Evolutionary conservation across 2,113 vertebrate genomes (phyloP).

Genomic region (Cnemophilus loriae): DNA sequence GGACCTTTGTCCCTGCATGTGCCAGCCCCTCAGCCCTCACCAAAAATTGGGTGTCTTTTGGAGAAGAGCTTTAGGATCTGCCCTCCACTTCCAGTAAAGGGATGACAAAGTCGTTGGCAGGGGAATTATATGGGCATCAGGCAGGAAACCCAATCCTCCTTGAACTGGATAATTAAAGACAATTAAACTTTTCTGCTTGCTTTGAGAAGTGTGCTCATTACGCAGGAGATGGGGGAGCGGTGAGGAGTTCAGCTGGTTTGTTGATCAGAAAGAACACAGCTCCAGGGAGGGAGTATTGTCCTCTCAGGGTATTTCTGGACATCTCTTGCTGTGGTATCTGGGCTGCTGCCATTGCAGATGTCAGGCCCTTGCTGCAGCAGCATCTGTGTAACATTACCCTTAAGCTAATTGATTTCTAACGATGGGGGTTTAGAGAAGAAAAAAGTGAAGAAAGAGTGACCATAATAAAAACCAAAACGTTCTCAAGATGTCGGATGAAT

Average conservation of each 20-base stretch:
- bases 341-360: not conserved
- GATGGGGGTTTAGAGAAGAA: not conserved
- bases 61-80: conserved; percentile 14
- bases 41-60: not conserved
- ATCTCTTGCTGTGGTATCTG: not conserved
- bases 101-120: conserved; percentile 81
- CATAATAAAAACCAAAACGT: not conserved
- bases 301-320: not conserved
- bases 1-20: conserved; percentile 12
- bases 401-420: conserved; percentile 48
- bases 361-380: not conserved
- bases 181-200: conserved; percentile 89
- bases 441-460: not conserved
- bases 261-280: not conserved
- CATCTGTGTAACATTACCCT: not conserved
- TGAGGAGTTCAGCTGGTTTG: not conserved
- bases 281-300: not conserved
- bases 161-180: conserved; percentile 88
- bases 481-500: conserved; percentile 4
- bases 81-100: conserved; percentile 40
- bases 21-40: not conserved
- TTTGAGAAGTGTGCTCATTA: conserved; percentile 87
- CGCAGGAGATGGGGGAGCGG: conserved; percentile 63
- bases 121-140: conserved; percentile 82
- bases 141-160: conserved; percentile 84